These are phyloP conservation scores for Chlamydotis undulata DNA, from an alignment of 2,113 vertebrate genomes.

Conservation along the genomic window DNA sequence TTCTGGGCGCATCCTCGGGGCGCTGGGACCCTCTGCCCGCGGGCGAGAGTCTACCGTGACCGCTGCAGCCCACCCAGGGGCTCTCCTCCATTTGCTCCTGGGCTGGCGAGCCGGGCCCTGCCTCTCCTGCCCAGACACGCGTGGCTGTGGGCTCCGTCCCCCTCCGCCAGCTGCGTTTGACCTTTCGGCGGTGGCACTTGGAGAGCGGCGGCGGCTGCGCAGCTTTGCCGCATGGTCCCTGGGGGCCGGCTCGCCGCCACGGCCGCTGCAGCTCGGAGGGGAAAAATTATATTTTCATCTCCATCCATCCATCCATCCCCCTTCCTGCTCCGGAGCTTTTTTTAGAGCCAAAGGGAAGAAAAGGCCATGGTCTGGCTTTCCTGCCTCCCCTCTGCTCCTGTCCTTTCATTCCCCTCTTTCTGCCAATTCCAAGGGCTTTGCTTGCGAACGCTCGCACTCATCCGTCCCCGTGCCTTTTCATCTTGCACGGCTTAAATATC, in stretches of 20 bases:
- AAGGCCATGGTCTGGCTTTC: neutral
- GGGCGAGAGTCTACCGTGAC: accelerated
- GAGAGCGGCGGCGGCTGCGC: neutral
- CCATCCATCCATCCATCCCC: neutral
- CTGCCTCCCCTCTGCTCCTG: neutral
- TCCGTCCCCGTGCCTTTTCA: neutral
- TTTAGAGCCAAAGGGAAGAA: slow-evolving; percentile 28
- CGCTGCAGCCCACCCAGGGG: accelerated
- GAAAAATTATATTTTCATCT: slow-evolving; percentile 67
- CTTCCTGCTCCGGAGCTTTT: neutral
- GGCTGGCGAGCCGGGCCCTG: neutral
- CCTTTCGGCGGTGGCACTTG: slow-evolving; percentile 31
- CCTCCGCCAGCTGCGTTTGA: neutral
- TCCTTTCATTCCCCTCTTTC: neutral
- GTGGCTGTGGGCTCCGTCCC: neutral
- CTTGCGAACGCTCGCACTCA: accelerated
- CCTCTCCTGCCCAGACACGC: accelerated
- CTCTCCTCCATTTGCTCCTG: neutral
- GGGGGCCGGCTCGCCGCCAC: neutral
- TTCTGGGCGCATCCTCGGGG: accelerated
- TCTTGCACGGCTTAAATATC: neutral
- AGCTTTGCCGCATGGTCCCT: slow-evolving; percentile 16
- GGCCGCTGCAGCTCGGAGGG: slow-evolving; percentile 23
- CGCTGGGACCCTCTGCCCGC: accelerated
- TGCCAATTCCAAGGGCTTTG: neutral